Conservation (phyloP, 2,113 vertebrate genomes). For the Aspiorhynchus laticeps region DNA sequence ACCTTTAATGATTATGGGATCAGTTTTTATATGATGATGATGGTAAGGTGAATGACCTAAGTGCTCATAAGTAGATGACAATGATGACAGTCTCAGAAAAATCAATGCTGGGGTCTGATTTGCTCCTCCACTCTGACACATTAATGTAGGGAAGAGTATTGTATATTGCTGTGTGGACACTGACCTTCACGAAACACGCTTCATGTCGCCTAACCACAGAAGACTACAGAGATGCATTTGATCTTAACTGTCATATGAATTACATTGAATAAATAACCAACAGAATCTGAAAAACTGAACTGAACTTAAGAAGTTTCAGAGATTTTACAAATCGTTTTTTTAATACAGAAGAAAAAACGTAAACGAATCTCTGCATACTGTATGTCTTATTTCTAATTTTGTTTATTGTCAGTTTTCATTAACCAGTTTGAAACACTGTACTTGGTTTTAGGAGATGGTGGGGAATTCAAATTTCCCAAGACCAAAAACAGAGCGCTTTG, state of each 20-base stretch:
- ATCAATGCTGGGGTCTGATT: slow-evolving; percentile 38
- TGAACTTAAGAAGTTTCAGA: background rate
- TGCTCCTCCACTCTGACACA: background rate
- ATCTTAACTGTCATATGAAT: background rate
- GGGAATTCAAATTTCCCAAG: background rate
- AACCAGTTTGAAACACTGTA: background rate
- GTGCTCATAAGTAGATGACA: slow-evolving; percentile 40
- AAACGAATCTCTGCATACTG: background rate
- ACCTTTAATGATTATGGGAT: slow-evolving; percentile 1
- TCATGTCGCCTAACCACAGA: slow-evolving; percentile 30
- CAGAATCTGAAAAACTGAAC: background rate
- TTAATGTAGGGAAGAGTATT: slow-evolving; percentile 44
- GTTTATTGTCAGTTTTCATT: background rate
- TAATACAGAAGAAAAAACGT: background rate
- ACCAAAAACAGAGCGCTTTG: background rate
- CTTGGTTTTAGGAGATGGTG: background rate
- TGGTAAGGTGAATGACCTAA: slow-evolving; percentile 35
- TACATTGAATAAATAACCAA: background rate
- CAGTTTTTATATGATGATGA: slow-evolving; percentile 18
- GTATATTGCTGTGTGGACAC: slow-evolving; percentile 47
- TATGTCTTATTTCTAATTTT: background rate
- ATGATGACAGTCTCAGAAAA: slow-evolving; percentile 36
- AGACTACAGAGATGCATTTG: slow-evolving; percentile 22
- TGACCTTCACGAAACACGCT: slow-evolving; percentile 61
- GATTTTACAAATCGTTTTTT: background rate